Percentiles rank a stretch among this genome's conserved stretches.
phyloP scores from a whole-genome alignment of 2,113 vertebrate genomes.

The Saccopteryx bilineata region DNA sequence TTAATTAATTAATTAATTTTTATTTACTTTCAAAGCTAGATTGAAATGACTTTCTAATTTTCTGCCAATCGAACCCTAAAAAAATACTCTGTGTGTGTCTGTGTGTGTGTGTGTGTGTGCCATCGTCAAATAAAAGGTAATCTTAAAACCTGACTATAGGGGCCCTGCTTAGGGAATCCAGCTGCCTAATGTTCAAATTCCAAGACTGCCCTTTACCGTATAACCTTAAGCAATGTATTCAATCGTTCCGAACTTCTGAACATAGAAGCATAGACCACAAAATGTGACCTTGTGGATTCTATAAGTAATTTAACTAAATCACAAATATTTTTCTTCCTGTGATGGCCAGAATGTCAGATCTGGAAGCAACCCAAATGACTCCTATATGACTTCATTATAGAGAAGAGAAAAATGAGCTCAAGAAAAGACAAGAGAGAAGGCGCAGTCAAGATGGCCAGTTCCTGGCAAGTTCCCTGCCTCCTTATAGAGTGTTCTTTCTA shows the following conservation, averaged over 20 bases:
- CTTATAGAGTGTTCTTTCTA: background rate
- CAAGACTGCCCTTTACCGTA: background rate
- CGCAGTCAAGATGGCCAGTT: accelerated
- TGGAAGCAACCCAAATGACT: background rate
- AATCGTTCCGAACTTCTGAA: background rate
- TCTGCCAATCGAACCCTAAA: background rate
- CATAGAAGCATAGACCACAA: background rate
- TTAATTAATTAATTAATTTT: background rate
- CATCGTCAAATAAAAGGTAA: background rate
- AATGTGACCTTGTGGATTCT: background rate
- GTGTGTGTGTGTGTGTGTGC: no score
- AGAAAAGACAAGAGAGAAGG: no score
- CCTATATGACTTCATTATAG: background rate
- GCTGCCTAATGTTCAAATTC: background rate
- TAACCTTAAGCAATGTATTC: background rate
- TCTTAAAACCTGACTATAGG: background rate
- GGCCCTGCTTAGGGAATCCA: background rate
- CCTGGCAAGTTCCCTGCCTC: background rate
- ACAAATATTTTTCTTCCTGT: accelerated
- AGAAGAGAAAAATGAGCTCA: background rate
- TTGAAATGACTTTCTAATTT: background rate
- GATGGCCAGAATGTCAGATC: background rate
- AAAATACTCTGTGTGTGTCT: background rate
- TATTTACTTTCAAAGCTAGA: background rate
- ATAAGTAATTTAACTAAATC: background rate